Evolutionary conservation across 2,797 vertebrate species (phyloP), one percentile per base, ranked within the genome.

Genomic region (Sardinella longiceps): DNA sequence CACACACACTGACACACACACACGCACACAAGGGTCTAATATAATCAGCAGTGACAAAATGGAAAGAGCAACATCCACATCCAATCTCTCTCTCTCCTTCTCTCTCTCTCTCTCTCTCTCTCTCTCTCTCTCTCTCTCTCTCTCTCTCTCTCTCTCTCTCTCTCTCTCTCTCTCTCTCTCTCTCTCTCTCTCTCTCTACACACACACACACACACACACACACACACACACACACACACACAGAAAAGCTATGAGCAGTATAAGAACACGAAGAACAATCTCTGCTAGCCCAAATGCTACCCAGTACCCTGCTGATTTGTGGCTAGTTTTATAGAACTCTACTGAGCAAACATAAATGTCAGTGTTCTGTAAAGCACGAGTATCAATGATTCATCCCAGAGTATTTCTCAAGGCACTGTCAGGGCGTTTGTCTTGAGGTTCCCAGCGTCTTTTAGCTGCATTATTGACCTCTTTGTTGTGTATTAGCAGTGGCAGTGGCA

Each of bases 1-100:
- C 53, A 56, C 53, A 56, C 53, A 56, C 14, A 43, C 80, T 7
- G 84, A 87, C 82, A 87, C 80, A 50, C 53, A 23, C 53, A n/a
- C 18, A 56, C 50, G 2, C 11, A 2, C 50, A 51, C 18, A 51
- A 12, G 14, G 50, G 18, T 12, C 50, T 51, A 10, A 43, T 7
- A 43, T 43, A 56, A 20, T 56, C 53, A 56, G 53, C 5, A 56
- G 3, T 6, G n/a, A 53, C 23, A 51, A 50, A 28, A 25, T 81
- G 45, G 43, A 25, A 51, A 28, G 15, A 10, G 25, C 33, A 50
- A 7, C 80, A 30, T 53, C 45, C 28, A 20, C 53, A 20, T 56
- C 15, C 15, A 51, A 11, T 51, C 48, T 14, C 48, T n/a, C n/a
- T n/a, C n/a, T n/a, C n/a, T n/a, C n/a, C n/a, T 43, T 43, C 39